phyloP scores from a whole-genome alignment of 2,113 vertebrate species.

The Synodontis membranacea region DNA sequence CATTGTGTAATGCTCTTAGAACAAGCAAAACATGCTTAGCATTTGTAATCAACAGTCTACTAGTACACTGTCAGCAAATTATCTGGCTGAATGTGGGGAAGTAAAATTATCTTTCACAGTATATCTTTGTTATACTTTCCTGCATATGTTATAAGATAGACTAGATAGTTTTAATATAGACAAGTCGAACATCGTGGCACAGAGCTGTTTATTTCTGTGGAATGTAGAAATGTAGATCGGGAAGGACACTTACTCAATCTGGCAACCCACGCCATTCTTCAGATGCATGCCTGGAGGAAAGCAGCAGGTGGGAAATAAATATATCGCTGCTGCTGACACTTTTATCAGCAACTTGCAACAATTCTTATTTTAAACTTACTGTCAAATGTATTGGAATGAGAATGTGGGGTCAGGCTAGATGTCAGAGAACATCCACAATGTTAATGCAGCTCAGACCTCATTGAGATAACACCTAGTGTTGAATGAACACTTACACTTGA shows the following conservation, averaged over 20 bases:
- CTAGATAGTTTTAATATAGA: neutral
- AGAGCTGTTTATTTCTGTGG: neutral
- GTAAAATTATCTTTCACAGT: neutral
- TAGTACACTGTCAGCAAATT: constrained; percentile 11
- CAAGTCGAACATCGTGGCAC: neutral
- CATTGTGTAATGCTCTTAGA: neutral
- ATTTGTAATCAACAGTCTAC: neutral
- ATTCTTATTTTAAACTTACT: constrained; percentile 8
- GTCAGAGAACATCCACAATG: neutral
- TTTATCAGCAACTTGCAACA: constrained; percentile 14
- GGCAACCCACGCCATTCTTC: constrained; percentile 20
- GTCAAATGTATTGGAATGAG: constrained; percentile 10
- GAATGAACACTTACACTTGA: neutral
- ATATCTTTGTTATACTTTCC: neutral
- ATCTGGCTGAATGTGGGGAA: neutral
- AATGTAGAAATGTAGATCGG: neutral
- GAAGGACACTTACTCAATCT: neutral
- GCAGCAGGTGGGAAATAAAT: constrained; percentile 28
- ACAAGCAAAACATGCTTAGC: constrained; percentile 13
- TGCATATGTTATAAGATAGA: neutral
- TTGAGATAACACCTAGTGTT: neutral
- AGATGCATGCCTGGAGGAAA: neutral
- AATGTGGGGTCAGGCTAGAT: neutral
- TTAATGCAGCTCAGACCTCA: neutral
- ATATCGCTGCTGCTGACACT: constrained; percentile 13